phyloP scores from a whole-genome alignment of 1,140 invertebrate species.

The Danaus melanippus region DNA sequence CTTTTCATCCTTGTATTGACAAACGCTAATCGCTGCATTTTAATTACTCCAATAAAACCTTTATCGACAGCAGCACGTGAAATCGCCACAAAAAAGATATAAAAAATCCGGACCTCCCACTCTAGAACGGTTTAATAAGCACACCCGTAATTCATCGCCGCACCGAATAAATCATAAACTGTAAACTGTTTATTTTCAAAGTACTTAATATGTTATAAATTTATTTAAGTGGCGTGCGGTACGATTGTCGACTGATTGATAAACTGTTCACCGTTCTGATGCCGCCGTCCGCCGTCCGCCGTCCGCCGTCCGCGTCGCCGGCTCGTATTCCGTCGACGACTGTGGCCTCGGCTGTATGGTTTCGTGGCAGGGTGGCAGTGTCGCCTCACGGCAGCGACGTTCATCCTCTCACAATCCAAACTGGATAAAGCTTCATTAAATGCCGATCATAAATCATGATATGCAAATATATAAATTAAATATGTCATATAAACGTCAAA shows the following conservation, averaged over 20 bases:
- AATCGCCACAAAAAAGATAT: slow-evolving; percentile 56
- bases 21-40: slow-evolving; percentile 55
- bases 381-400: no score
- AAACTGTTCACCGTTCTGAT: slow-evolving; percentile 53
- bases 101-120: slow-evolving; percentile 54
- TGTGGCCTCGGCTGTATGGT: no score
- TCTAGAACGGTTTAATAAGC: slow-evolving; percentile 54
- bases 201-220: slow-evolving; percentile 71
- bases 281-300: no score
- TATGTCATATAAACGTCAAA: no score
- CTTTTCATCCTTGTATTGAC: slow-evolving; percentile 43
- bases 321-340: slow-evolving; percentile 25
- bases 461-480: no score
- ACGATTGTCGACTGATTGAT: slow-evolving; percentile 66
- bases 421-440: no score
- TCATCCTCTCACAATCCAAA: no score
- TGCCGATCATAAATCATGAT: no score
- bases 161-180: slow-evolving; percentile 68
- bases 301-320: no score
- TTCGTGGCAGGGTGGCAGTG: no score
- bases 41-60: slow-evolving; percentile 68
- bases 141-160: slow-evolving; percentile 60
- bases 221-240: slow-evolving; percentile 68
- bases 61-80: slow-evolving; percentile 62
- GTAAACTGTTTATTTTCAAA: slow-evolving; percentile 70